phyloP scores from a whole-genome alignment of 2,888 invertebrate species.

The Andrena camellia region DNA sequence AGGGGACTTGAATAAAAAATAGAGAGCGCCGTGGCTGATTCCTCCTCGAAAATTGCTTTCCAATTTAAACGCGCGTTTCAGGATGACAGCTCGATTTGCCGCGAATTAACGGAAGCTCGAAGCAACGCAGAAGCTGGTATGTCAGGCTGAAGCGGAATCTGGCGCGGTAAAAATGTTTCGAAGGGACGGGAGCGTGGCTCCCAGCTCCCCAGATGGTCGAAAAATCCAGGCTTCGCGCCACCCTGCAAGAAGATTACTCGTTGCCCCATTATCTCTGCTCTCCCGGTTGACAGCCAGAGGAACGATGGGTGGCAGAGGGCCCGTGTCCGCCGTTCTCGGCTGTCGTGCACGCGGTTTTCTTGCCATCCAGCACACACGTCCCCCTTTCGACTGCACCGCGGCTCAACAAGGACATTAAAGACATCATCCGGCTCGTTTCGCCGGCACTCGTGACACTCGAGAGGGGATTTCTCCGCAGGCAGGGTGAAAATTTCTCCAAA shows the following conservation, averaged over 20 bases:
- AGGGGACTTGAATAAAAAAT: conserved; percentile 25
- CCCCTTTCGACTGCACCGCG: neutral
- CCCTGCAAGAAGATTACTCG: conserved; percentile 43
- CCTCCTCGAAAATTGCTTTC: conserved; percentile 26
- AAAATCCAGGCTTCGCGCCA: conserved; percentile 19
- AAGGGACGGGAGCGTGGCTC: neutral
- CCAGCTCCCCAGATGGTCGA: neutral
- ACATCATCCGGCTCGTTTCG: conserved; percentile 41
- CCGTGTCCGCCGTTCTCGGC: neutral
- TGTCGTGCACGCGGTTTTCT: conserved; percentile 20
- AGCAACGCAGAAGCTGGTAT: neutral
- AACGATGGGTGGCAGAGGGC: neutral
- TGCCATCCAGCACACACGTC: conserved; percentile 1
- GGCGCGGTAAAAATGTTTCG: conserved; percentile 21
- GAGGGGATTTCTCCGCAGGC: conserved; percentile 14
- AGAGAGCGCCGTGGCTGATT: neutral
- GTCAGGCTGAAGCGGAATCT: conserved; percentile 14
- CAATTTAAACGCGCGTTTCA: conserved; percentile 30
- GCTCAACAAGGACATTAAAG: conserved; percentile 34
- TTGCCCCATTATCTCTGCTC: conserved; percentile 35
- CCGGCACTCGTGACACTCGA: conserved; percentile 11
- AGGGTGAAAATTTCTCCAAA: neutral
- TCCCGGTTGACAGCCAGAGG: conserved; percentile 22
- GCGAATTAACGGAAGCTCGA: conserved; percentile 29
- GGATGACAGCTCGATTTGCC: conserved; percentile 44